phyloP scores from a whole-genome alignment of 92 coral and sea anemone species.

The Siderastrea siderea region DNA sequence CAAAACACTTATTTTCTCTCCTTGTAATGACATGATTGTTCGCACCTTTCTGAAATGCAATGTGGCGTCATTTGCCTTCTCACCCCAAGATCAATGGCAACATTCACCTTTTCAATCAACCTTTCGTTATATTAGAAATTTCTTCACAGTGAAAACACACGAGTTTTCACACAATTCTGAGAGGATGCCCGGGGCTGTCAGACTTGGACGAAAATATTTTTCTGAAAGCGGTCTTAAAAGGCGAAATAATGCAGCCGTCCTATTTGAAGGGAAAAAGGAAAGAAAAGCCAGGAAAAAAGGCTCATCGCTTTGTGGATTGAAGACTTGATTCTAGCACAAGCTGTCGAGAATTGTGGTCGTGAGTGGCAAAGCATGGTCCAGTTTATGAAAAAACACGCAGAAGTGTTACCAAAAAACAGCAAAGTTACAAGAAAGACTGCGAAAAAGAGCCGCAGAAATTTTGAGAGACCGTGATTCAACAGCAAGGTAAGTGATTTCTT shows the following conservation, averaged over 20 bases:
- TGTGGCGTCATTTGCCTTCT: too few species aligned
- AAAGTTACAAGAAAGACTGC: constrained; percentile 29
- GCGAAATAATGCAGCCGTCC: constrained; percentile 3
- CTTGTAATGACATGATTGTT: too few species aligned
- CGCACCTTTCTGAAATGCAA: too few species aligned
- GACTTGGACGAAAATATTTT: neutral
- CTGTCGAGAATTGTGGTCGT: constrained; percentile 9
- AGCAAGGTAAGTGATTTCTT: neutral
- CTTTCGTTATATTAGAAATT: too few species aligned
- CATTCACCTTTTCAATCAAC: too few species aligned
- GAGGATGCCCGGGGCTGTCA: neutral
- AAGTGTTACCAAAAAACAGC: constrained; percentile 21
- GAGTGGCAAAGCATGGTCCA: constrained; percentile 17
- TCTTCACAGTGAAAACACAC: too few species aligned
- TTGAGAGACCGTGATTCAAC: constrained; percentile 4
- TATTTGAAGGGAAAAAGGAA: neutral
- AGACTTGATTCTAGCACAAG: constrained; percentile 17
- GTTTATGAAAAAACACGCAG: constrained; percentile 22
- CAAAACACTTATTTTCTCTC: too few species aligned
- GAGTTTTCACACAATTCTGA: too few species aligned
- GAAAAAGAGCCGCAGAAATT: constrained; percentile 34
- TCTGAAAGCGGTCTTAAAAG: neutral
- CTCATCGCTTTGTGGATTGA: neutral
- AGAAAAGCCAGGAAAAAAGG: neutral
- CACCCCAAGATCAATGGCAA: too few species aligned